Evolutionary conservation across 2,113 vertebrate genomes (phyloP).

Genomic region (Junco hyemalis): DNA sequence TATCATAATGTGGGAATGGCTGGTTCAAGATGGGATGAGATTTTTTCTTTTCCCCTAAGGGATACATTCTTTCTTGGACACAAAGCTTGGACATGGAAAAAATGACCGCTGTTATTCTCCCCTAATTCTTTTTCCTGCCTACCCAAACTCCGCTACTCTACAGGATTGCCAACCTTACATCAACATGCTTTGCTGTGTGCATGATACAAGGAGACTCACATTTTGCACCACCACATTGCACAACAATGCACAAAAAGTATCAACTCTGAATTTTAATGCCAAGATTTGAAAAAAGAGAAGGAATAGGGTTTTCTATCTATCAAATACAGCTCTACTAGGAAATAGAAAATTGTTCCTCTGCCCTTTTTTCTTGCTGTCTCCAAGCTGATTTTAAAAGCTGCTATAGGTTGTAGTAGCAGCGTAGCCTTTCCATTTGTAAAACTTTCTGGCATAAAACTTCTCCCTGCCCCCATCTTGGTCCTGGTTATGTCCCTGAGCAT

Average conservation of each 20-base stretch:
- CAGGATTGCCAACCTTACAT: not conserved
- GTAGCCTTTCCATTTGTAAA: not conserved
- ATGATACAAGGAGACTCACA: not conserved
- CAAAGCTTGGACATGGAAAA: not conserved
- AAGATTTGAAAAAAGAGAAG: not conserved
- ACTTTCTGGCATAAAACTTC: not conserved
- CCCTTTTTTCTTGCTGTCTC: not conserved
- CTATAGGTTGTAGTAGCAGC: not conserved
- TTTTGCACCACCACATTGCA: not conserved
- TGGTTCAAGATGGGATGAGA: not conserved
- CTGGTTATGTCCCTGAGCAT: not conserved
- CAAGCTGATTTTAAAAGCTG: not conserved
- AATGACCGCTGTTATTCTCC: not conserved
- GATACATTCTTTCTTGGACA: not conserved
- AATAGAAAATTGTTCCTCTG: not conserved
- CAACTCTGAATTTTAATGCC: not conserved
- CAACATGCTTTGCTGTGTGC: fast-evolving
- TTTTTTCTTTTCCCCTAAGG: not conserved
- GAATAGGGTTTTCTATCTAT: not conserved
- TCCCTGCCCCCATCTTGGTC: not conserved
- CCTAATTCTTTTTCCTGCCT: not conserved
- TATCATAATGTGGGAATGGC: not conserved
- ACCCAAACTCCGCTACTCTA: not conserved
- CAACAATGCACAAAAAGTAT: not conserved
- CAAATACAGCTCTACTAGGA: not conserved